Evolutionary conservation across 2,888 invertebrate species (phyloP), one percentile per base, ranked within the genome.

Genomic region (Nesidiocoris tenuis): DNA sequence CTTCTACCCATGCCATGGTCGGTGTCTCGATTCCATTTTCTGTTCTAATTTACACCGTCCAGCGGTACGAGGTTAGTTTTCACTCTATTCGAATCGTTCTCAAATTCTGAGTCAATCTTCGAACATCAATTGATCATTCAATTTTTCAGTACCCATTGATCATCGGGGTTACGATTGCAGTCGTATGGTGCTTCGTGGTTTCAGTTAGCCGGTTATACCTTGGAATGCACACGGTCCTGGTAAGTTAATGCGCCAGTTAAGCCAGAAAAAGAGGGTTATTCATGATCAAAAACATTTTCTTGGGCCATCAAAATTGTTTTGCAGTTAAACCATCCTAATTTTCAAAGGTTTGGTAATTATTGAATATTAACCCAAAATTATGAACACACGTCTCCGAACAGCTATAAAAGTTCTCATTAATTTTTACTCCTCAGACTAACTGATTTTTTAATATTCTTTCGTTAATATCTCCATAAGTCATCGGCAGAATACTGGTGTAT

Each of bases 1-100:
- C 96, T 0, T 96, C 95, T 16, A 96, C 96, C 0, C 96, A 96
- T 84, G 95, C 95, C 5, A 94, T 95, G 93, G 92, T 94, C 56
- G 94, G 92, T 0, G 88, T 94, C 17, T 91, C 93, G 0, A 92
- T 96, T 81, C 96, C 96, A 56, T 93, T 94, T 83, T 91, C 94
- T 0, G 88, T 95, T 70, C 84, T 95, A 74, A 84, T 93, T 75
- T 93, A 91, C 81, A 94, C 94, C 1, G 88, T 90, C 84, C 88
- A 91, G 82, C 86, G 94, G 84, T 95, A 95, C 83, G 88, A 91
- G 85, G 81, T 81, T 76, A 75, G 25, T 9, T 12, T 39, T 7
- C 39, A 12, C 12, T 12, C 39, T 39, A 59, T 9, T 59, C 59
- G n/a, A 16, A 12, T 54, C 54, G 9, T 54, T 16, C 54, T 21